A percentile compares a stretch with the other conserved stretches of the same genome.
phyloP scores from a whole-genome alignment of 2,797 vertebrate genomes.

The Epinephelus malabaricus region DNA sequence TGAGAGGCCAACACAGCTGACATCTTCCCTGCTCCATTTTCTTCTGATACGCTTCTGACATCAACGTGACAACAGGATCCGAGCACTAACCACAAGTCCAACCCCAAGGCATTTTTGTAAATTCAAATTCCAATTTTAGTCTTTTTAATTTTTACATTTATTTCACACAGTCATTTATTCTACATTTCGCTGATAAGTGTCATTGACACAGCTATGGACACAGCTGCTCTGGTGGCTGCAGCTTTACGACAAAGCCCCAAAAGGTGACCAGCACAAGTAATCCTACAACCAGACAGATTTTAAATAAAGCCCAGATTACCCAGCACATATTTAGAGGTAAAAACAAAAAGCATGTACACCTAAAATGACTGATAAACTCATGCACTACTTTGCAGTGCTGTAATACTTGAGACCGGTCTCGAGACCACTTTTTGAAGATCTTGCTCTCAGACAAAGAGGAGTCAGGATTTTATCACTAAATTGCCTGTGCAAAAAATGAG shows the following conservation, averaged over 20 bases:
- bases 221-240: not conserved
- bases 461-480: too few species aligned
- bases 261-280: constrained; percentile 15
- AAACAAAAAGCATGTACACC: constrained; percentile 23
- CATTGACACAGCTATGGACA: not conserved
- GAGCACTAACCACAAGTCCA: not conserved
- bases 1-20: constrained; percentile 27
- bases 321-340: not conserved
- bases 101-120: not conserved
- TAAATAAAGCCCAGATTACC: constrained; percentile 27
- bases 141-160: not conserved
- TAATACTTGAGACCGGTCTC: too few species aligned
- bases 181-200: not conserved
- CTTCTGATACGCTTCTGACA: constrained; percentile 13
- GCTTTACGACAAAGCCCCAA: constrained; percentile 13
- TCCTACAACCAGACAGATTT: constrained; percentile 33
- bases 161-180: not conserved
- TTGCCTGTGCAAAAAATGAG: too few species aligned
- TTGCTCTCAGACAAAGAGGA: too few species aligned
- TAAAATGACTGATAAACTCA: not conserved
- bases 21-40: constrained; percentile 11
- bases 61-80: constrained; percentile 5
- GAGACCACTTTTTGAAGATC: too few species aligned
- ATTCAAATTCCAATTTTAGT: not conserved
- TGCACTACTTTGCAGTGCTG: not conserved